phyloP scores from a whole-genome alignment of 2,797 vertebrate genomes.

The Gorsachius magnificus region DNA sequence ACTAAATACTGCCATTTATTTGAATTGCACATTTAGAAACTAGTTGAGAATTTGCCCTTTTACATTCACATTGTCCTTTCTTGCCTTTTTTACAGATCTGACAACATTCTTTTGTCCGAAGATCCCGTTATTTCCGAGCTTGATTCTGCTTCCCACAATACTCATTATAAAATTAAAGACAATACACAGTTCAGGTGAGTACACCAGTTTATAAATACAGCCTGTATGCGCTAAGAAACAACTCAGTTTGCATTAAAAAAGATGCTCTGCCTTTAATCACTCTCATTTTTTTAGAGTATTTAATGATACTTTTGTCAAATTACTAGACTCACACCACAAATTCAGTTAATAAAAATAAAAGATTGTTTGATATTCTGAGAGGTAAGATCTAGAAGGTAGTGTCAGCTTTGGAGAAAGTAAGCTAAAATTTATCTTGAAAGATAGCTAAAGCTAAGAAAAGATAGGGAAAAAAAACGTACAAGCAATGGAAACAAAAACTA shows the following conservation, averaged over 20 bases:
- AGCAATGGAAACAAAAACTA: neutral
- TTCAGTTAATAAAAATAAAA: neutral
- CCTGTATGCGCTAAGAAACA: neutral
- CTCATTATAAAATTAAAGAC: neutral
- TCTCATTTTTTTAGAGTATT: neutral
- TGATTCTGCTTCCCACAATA: neutral
- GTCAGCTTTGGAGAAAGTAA: neutral
- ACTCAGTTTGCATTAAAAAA: neutral
- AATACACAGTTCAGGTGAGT: neutral
- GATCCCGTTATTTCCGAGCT: neutral
- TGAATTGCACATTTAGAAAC: neutral
- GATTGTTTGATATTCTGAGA: neutral
- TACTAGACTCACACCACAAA: neutral
- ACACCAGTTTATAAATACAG: neutral
- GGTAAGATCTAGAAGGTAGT: neutral
- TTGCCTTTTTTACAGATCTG: neutral
- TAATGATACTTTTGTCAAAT: neutral
- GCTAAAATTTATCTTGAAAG: neutral
- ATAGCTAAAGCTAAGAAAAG: neutral
- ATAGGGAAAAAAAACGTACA: neutral
- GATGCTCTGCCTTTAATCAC: neutral
- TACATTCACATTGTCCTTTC: neutral
- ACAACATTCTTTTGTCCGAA: neutral
- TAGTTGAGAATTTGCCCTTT: neutral
- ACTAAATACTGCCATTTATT: neutral